Percentiles rank a stretch among this genome's conserved stretches.
These are phyloP conservation scores for Rhinolophus sinicus DNA, from an alignment of 2,113 vertebrate genomes.

Conservation along the genomic window DNA sequence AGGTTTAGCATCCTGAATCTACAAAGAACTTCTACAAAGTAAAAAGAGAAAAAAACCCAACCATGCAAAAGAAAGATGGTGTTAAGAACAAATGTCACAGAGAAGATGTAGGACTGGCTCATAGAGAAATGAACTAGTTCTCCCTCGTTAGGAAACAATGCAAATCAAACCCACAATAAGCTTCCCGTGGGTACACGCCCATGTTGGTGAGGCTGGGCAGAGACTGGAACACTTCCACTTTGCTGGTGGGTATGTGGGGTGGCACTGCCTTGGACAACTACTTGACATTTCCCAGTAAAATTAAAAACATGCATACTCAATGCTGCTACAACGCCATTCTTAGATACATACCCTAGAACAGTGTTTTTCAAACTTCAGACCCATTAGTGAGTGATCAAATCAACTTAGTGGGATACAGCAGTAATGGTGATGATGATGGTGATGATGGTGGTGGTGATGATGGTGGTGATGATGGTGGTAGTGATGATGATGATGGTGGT, in stretches of 20 bases:
- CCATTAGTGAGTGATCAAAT: background rate
- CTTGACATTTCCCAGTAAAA: background rate
- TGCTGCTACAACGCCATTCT: background rate
- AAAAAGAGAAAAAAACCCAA: background rate
- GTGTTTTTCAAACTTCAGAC: background rate
- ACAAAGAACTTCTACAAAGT: background rate
- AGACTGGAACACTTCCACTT: background rate
- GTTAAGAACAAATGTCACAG: background rate
- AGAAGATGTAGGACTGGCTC: background rate
- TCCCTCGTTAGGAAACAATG: background rate
- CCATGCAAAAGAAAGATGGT: background rate
- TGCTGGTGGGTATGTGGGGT: background rate
- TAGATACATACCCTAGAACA: background rate
- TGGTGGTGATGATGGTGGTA: background rate
- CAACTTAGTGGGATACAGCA: background rate
- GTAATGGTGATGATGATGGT: background rate
- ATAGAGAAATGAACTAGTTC: background rate
- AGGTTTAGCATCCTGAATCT: background rate
- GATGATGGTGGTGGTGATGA: rapidly evolving
- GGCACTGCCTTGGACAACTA: background rate
- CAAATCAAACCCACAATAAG: background rate
- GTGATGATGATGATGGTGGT: background rate
- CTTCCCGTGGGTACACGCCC: background rate
- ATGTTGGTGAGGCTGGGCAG: background rate
- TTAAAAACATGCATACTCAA: background rate